A percentile compares a stretch with the other conserved stretches of the same genome.
Conservation (phyloP, 2,113 vertebrate species). For the Corythaeola cristata region DNA sequence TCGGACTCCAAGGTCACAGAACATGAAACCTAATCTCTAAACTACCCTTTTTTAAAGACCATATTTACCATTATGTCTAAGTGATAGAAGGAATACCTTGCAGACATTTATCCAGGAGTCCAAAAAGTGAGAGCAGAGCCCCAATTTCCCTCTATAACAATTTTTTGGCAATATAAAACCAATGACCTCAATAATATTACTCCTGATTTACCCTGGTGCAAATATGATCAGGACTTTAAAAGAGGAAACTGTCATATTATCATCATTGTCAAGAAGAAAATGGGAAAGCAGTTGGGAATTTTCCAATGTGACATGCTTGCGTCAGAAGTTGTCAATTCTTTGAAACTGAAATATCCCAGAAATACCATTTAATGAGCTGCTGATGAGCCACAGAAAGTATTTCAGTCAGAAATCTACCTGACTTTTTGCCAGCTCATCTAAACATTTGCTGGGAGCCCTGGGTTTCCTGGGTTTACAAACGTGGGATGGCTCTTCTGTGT, state of each 20-base stretch:
- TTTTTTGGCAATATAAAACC: neutral
- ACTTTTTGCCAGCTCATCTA: neutral
- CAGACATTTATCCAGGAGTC: neutral
- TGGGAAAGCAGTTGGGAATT: neutral
- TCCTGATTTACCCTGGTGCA: neutral
- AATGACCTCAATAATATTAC: neutral
- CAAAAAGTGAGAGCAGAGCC: neutral
- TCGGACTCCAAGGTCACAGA: neutral
- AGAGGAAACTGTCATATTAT: neutral
- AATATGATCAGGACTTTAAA: neutral
- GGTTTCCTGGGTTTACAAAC: neutral
- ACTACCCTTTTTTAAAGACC: neutral
- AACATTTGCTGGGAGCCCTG: neutral
- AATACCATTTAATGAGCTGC: neutral
- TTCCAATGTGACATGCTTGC: neutral
- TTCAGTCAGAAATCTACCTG: neutral
- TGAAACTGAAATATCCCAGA: slow-evolving; percentile 21
- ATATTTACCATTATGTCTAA: neutral
- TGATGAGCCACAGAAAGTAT: neutral
- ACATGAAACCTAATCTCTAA: neutral
- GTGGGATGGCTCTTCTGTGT: neutral
- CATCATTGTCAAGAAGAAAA: neutral
- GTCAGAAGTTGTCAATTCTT: neutral
- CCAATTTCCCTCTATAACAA: neutral
- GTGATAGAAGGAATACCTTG: neutral